Base-by-base conservation (phyloP, 2,113 vertebrate species). In the Strix uralensis region DNA sequence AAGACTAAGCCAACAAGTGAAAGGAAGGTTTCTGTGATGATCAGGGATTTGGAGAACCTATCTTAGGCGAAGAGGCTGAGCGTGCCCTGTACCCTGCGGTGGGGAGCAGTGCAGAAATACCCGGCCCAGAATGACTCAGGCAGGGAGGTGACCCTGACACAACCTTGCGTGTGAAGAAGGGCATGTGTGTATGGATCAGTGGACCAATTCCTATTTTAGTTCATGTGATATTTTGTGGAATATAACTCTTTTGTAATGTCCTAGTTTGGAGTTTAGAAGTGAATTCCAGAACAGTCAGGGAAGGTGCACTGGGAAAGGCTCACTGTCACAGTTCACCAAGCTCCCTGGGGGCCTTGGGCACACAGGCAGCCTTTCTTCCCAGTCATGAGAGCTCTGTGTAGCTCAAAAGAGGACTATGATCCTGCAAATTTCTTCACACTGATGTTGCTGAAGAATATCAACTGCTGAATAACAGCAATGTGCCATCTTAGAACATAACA, bases 111-210 rank as follows among this genome's bases (percentile, higher is more conserved):
- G 26, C 55, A 63, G 62, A 30, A n/a, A 38, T 19, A 44, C 20
- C 14, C 15, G 40, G 55, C 27, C 55, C 30, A 26, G 55, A 34
- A 15, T 1, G 4, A 13, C 54, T 18, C 7, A 1, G 34, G 25
- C 34, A 49, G 59, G 58, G 13, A 13, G 25, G 8, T 63, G 40
- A 15, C 40, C n/a, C 42, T 34, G 62, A 7, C 71, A 47, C 26
- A 20, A 1, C 16, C n/a, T 13, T 22, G 34, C 17, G 3, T 42
- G 13, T 36, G 51, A 49, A 49, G 46, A 30, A 49, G 32, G 25
- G 8, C 19, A 8, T 0, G 1, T 11, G 34, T 22, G 26, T 19
- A 8, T 46, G 21, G 27, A 42, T 25, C n/a, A 47, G 2, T 14
- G 59, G 26, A 29, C 44, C 30, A 10, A 4, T 52, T 49, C 38